Evolutionary conservation across 2,888 invertebrate species (phyloP), one percentile per base, ranked within the genome.

Genomic region (Scaptomyza cyrtandrae): DNA sequence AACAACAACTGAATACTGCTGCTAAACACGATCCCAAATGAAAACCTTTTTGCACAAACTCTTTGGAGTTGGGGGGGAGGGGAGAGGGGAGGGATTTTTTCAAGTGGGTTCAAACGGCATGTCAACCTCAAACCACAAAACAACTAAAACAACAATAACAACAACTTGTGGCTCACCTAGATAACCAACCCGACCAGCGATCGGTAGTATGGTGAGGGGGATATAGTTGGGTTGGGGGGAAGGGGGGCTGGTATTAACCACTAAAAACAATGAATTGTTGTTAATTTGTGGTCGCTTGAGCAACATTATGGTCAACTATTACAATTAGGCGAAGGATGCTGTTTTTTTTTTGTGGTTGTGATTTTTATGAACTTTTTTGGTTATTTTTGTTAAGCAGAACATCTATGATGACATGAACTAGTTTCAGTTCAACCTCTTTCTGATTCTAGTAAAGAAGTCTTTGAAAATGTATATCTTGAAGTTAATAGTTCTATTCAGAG

Each of bases 211-310:
- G 37, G 24, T 24, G n/a, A n/a, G 27, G 35, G 45, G 10, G 24
- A 3, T 24, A 24, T n/a, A 9, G 9, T n/a, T n/a, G n/a, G n/a
- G n/a, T n/a, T 9, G 7, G 1, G 33, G 11, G 5, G 43, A 7
- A 24, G 11, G 3, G 24, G 14, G 43, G 27, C 19, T 3, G n/a
- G 55, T 2, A 24, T 14, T 46, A 24, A 54, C 39, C 48, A 44
- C 27, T 46, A 16, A 37, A 81, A 70, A 81, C 88, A 80, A 80
- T 80, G 79, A 85, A 85, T 87, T 78, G 82, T 81, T 85, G 50
- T 66, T 39, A 60, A 48, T 57, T 45, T 64, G 74, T 10, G 59
- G 59, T 45, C 6, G 52, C 54, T 52, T 50, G 27, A 29, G 53
- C 70, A 24, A 52, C 27, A 14, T 39, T 46, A 14, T 74, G 68